Percentiles rank a stretch among this genome's conserved stretches.
phyloP scores from a whole-genome alignment of 2,797 vertebrate genomes.

The Scolopax bukidnonensis region DNA sequence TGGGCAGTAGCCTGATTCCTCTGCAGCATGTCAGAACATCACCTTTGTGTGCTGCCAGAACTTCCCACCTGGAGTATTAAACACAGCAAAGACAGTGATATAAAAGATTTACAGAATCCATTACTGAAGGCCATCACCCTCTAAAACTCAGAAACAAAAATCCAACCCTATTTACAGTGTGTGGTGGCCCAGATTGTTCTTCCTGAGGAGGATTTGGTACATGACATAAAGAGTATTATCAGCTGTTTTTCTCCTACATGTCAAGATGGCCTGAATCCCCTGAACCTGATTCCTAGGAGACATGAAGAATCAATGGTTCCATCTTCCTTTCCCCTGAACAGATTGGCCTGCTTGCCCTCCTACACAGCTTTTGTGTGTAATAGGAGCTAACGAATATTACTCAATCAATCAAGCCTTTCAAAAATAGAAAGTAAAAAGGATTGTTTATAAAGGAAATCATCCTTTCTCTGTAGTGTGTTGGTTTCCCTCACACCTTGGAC shows the following conservation, averaged over 20 bases:
- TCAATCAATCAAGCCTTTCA: neutral
- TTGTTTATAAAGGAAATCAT: neutral
- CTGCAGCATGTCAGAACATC: neutral
- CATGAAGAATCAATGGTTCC: neutral
- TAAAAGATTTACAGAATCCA: neutral
- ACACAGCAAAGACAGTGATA: neutral
- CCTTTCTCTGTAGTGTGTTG: neutral
- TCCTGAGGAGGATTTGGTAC: neutral
- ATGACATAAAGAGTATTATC: neutral
- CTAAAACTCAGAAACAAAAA: neutral
- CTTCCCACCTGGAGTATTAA: neutral
- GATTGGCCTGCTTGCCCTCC: neutral
- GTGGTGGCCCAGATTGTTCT: neutral
- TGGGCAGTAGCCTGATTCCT: neutral
- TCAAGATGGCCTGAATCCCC: neutral
- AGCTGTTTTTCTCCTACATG: neutral
- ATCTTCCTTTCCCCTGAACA: neutral
- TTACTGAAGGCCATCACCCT: neutral
- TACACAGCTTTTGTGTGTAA: neutral
- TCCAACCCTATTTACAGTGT: neutral
- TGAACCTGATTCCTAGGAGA: neutral
- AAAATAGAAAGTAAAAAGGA: neutral
- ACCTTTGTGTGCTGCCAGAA: neutral
- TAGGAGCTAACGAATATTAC: neutral
- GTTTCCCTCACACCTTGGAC: neutral